phyloP scores from a whole-genome alignment of 2,888 invertebrate species.

The Eupithecia exiguata region DNA sequence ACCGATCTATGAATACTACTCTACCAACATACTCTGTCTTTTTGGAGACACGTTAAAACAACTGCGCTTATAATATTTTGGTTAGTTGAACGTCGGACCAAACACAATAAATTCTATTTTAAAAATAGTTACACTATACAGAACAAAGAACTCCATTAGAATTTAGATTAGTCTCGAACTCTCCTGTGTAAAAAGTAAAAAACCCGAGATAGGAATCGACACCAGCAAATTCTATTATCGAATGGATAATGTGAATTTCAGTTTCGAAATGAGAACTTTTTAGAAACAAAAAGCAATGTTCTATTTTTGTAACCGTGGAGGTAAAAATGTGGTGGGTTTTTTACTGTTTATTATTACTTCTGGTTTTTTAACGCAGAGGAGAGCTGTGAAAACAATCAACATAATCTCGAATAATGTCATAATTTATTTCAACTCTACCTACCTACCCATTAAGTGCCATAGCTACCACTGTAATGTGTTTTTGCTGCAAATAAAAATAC shows the following conservation, averaged over 20 bases:
- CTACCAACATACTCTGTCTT: too few relatives aligned
- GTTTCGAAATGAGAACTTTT: constrained; percentile 9
- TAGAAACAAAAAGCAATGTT: background rate
- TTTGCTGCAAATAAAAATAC: too few relatives aligned
- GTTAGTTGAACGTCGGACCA: background rate
- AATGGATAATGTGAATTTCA: constrained; percentile 24
- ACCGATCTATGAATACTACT: too few relatives aligned
- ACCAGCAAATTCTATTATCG: constrained; percentile 42
- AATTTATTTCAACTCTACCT: background rate
- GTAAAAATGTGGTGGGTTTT: background rate
- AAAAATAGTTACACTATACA: constrained; percentile 35
- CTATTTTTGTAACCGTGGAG: background rate
- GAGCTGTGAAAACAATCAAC: background rate
- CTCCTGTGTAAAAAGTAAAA: constrained; percentile 40
- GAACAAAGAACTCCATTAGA: constrained; percentile 45
- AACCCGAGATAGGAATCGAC: constrained; percentile 41
- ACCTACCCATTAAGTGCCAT: too few relatives aligned
- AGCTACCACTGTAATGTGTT: too few relatives aligned
- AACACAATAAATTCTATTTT: constrained; percentile 14
- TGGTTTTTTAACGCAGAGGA: background rate
- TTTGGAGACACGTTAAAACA: too few relatives aligned
- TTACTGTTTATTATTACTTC: background rate
- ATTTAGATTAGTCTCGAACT: constrained; percentile 46
- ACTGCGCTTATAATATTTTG: background rate
- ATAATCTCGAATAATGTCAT: background rate